These are phyloP conservation scores for Malurus splendens DNA, from an alignment of 2,797 vertebrate genomes.

Conservation along the genomic window DNA sequence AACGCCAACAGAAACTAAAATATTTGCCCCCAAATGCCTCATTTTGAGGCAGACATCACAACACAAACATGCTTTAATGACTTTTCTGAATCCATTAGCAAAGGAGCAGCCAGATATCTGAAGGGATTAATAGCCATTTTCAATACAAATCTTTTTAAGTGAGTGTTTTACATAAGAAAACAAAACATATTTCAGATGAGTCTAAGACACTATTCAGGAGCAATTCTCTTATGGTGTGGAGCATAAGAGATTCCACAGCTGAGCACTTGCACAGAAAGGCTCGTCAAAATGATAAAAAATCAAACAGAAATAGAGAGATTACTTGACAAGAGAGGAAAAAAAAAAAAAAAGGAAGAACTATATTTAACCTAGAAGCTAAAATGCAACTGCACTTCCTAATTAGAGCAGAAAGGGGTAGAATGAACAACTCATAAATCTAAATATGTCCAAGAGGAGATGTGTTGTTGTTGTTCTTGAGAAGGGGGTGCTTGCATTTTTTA, in stretches of 20 bases:
- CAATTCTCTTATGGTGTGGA: neutral
- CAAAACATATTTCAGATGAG: neutral
- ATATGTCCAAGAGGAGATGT: neutral
- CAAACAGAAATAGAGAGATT: neutral
- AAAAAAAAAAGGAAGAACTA: neutral
- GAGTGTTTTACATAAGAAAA: neutral
- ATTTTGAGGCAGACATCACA: neutral
- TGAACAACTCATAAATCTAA: neutral
- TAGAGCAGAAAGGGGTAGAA: conserved; percentile 2
- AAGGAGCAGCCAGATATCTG: neutral
- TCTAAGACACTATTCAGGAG: neutral
- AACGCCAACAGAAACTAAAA: neutral
- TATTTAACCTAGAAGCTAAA: neutral
- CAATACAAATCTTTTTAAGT: neutral
- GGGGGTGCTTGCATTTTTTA: neutral
- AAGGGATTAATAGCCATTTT: neutral
- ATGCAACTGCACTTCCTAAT: neutral
- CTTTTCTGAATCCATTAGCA: neutral
- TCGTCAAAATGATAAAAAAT: neutral
- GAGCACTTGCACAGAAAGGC: neutral
- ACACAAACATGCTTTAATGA: neutral
- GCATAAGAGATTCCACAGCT: neutral
- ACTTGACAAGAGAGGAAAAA: neutral
- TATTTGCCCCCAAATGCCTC: neutral
- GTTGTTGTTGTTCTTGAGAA: neutral